Base-by-base conservation (phyloP, 2,888 invertebrate species). In the Scelioninae gen. 2 region DNA sequence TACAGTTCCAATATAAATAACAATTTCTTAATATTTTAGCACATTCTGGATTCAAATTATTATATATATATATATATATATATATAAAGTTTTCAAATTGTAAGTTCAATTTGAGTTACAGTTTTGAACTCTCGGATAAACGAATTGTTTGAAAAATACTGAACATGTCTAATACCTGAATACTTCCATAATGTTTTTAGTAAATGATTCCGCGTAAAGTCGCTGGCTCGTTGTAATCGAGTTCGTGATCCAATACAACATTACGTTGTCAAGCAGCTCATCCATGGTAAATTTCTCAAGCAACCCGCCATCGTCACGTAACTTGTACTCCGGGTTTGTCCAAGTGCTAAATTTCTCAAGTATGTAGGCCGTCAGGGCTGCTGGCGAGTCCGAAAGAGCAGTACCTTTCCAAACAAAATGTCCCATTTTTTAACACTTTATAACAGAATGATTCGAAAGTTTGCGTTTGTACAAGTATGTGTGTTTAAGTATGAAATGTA, bases 361-460 rank as follows among this genome's bases (percentile, higher is more conserved):
- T 57, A 97, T 93, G 81, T 96, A 97, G 0, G 94, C 94, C 0
- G 96, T 96, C 67, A 97, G 86, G 0, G 96, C 96, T 0, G 92
- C 90, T 0, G 97, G 97, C 0, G 94, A 93, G 77, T 94, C 93
- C 13, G 89, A 87, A 28, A 96, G 84, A 0, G 88, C 92, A 0
- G 90, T 87, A 15, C 94, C 93, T 92, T 71, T 67, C 48, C 22
- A 55, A 68, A 45, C 6, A 67, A 63, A 61, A 28, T n/a, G 19
- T n/a, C 9, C 3, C 10, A 5, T 43, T 50, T 43, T 19, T 11
- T 18, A 28, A 41, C 18, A 50, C 5, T 25, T 43, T 19, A 2
- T 22, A 15, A 58, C 28, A 53, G 28, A 45, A 60, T 41, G 37
- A 37, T 19, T 41, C 16, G 48, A 41, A 46, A 52, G 60, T 53